Evolutionary conservation across 2,113 vertebrate species (phyloP).

Genomic region (Triplophysa siluroides): DNA sequence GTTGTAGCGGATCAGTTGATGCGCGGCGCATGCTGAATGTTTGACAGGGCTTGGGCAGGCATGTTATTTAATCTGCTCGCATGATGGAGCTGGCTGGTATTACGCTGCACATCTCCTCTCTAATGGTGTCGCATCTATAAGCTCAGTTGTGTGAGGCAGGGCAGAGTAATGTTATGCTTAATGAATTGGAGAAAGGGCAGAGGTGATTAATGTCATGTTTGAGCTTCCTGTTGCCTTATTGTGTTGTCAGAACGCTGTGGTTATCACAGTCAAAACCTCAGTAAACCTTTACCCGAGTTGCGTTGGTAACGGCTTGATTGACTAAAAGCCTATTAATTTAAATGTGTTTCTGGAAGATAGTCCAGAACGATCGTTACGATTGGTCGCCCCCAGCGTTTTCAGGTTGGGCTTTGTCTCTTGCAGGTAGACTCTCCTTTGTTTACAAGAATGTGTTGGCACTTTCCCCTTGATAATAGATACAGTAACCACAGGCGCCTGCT

Average conservation of each 20-base stretch:
- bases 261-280: neutral
- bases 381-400: neutral
- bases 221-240: slow-evolving; percentile 63
- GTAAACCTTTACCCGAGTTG: neutral
- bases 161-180: slow-evolving; percentile 60
- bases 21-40: slow-evolving; percentile 72
- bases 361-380: slow-evolving; percentile 4
- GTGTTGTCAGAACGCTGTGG: slow-evolving; percentile 15
- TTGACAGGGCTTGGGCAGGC: slow-evolving; percentile 79
- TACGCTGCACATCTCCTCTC: slow-evolving; percentile 60
- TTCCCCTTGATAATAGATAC: slow-evolving; percentile 54
- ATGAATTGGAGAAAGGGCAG: slow-evolving; percentile 69
- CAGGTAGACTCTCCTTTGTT: slow-evolving; percentile 53
- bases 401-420: slow-evolving; percentile 39
- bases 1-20: slow-evolving; percentile 71
- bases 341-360: slow-evolving; percentile 6
- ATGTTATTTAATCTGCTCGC: slow-evolving; percentile 82
- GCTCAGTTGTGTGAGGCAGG: slow-evolving; percentile 21
- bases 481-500: slow-evolving; percentile 53
- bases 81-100: slow-evolving; percentile 76
- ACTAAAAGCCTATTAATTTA: neutral
- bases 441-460: slow-evolving; percentile 53
- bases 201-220: slow-evolving; percentile 74
- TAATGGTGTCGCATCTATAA: slow-evolving; percentile 35
- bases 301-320: neutral